phyloP scores from a whole-genome alignment of 2,113 vertebrate genomes.

The Engraulis encrasicolus region DNA sequence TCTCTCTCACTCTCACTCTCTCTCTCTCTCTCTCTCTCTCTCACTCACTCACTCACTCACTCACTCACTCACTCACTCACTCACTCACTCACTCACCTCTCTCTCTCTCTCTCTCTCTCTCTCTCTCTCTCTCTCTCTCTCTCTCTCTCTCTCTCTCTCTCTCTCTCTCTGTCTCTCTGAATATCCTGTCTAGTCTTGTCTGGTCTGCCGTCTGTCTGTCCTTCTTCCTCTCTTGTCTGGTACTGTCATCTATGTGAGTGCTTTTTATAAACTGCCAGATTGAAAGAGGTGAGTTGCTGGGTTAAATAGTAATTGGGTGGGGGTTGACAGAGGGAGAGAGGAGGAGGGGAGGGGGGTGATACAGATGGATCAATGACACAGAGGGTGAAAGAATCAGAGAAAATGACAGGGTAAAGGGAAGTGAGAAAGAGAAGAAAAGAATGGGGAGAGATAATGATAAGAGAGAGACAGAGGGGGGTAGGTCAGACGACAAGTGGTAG shows the following conservation, averaged over 20 bases:
- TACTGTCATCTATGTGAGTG: neutral
- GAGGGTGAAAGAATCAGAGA: neutral
- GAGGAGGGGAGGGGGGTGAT: neutral
- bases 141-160: neutral
- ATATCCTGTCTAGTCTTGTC: neutral
- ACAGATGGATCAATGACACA: no score
- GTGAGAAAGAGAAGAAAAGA: neutral
- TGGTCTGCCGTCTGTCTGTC: neutral
- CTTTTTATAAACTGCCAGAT: slow-evolving; percentile 5
- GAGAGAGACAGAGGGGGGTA: slow-evolving; percentile 9
- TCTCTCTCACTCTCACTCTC: neutral
- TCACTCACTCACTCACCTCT: no score
- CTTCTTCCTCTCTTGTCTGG: neutral
- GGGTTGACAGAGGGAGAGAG: neutral
- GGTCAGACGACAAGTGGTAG: no score
- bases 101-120: no score
- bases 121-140: neutral
- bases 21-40: no score
- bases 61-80: no score
- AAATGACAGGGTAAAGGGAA: neutral
- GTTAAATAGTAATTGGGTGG: neutral
- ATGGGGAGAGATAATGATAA: neutral
- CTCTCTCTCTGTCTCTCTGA: neutral
- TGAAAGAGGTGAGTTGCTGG: neutral
- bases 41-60: neutral